Percentiles rank a stretch among this genome's conserved stretches.
Conservation (phyloP, 1,140 invertebrate genomes). For the Nymphalis io region DNA sequence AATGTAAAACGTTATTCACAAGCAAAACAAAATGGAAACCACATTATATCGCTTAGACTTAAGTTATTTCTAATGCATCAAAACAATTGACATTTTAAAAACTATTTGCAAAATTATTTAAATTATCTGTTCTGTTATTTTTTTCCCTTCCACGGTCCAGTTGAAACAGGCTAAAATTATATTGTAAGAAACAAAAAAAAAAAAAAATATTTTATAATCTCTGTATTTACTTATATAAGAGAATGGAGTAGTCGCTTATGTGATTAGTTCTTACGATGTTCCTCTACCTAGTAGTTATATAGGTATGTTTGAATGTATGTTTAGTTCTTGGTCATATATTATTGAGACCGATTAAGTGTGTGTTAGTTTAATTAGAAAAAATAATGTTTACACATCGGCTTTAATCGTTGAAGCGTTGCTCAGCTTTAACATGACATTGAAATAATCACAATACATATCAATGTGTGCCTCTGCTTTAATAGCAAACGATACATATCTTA, state of each 20-base stretch:
- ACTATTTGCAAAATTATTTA: neutral
- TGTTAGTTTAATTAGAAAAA: constrained; percentile 49
- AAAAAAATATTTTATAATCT: constrained; percentile 36
- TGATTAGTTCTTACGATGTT: constrained; percentile 59
- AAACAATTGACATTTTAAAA: neutral
- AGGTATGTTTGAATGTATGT: constrained; percentile 43
- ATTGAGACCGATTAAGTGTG: constrained; percentile 37
- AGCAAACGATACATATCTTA: constrained; percentile 76
- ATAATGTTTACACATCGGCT: constrained; percentile 59
- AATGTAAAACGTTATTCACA: neutral
- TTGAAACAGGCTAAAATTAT: constrained; percentile 4
- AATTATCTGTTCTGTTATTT: neutral
- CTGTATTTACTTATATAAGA: constrained; percentile 36
- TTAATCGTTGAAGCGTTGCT: constrained; percentile 70
- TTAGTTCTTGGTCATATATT: constrained; percentile 18
- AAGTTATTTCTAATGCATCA: neutral
- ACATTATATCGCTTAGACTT: constrained; percentile 18
- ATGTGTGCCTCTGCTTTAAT: constrained; percentile 79
- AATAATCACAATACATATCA: constrained; percentile 75
- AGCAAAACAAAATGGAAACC: constrained; percentile 2
- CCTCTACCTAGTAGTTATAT: constrained; percentile 55
- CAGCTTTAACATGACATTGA: constrained; percentile 47
- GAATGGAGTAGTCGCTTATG: constrained; percentile 38
- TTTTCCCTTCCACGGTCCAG: constrained; percentile 8
- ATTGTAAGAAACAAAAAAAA: constrained; percentile 23